Evolutionary conservation across 2,888 invertebrate genomes (phyloP).

Genomic region (Cyrtodaria siliqua): DNA sequence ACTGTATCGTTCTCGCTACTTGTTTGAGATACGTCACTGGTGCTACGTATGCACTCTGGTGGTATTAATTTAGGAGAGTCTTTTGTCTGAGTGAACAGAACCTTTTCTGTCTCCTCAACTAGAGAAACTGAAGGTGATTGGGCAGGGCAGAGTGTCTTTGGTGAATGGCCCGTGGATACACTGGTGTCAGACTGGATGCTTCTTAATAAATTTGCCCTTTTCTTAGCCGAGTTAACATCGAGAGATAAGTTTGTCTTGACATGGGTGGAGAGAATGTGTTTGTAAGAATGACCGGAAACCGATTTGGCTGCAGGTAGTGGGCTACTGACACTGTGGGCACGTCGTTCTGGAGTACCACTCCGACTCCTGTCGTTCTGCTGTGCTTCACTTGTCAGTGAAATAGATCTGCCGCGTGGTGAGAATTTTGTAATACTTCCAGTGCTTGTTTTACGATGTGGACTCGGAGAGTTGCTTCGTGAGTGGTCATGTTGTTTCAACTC

Average conservation of each 20-base stretch:
- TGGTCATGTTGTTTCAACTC: conserved; percentile 56
- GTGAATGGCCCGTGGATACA: conserved; percentile 63
- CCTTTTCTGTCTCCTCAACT: conserved; percentile 62
- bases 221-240: conserved; percentile 19
- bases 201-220: background rate
- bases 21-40: conserved; percentile 61
- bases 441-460: conserved; percentile 71
- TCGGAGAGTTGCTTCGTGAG: conserved; percentile 73
- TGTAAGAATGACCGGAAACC: conserved; percentile 22
- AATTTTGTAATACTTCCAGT: conserved; percentile 36
- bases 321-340: conserved; percentile 69
- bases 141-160: conserved; percentile 80
- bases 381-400: conserved; percentile 61
- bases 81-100: conserved; percentile 30
- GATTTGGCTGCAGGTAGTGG: conserved; percentile 50
- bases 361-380: conserved; percentile 47
- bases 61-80: conserved; percentile 76
- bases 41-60: conserved; percentile 67
- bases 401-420: conserved; percentile 60
- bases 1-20: conserved; percentile 44
- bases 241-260: conserved; percentile 31
- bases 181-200: conserved; percentile 30
- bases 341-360: conserved; percentile 61
- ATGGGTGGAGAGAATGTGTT: conserved; percentile 32
- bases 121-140: no score